These are phyloP conservation scores for Pica pica DNA, from an alignment of 2,113 vertebrate genomes.

Conservation along the genomic window DNA sequence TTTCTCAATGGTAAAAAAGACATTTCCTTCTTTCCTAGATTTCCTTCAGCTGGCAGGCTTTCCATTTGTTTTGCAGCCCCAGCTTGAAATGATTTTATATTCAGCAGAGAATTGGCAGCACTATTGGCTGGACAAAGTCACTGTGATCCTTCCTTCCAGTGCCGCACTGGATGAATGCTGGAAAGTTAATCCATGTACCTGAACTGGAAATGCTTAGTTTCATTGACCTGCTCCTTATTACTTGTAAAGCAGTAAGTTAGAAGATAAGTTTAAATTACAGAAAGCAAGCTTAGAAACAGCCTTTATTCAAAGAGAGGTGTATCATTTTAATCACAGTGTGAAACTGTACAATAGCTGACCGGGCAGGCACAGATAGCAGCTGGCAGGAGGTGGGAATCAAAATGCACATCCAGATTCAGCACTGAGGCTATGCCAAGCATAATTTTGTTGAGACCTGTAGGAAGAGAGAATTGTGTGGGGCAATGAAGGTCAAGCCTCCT, in stretches of 20 bases:
- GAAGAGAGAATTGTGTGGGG: background rate
- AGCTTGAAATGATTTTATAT: conserved; percentile 35
- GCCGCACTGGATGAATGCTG: background rate
- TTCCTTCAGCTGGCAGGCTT: background rate
- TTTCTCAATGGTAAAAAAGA: background rate
- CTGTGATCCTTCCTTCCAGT: conserved; percentile 5
- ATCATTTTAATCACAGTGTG: background rate
- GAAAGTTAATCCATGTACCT: background rate
- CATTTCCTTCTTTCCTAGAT: conserved; percentile 28
- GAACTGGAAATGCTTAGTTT: background rate
- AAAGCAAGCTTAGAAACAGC: background rate
- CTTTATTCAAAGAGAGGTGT: background rate
- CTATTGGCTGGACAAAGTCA: background rate
- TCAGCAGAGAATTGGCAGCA: background rate
- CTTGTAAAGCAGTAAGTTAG: background rate
- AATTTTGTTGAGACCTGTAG: background rate
- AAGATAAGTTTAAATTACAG: background rate
- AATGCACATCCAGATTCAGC: background rate
- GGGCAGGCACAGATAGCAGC: background rate
- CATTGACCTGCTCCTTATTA: background rate
- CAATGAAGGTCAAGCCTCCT: background rate
- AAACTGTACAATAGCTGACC: background rate
- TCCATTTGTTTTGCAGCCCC: background rate
- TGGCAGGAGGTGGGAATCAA: background rate
- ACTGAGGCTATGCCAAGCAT: background rate